Conservation (phyloP, 2,113 vertebrate species). For the Aldabrachelys gigantea region DNA sequence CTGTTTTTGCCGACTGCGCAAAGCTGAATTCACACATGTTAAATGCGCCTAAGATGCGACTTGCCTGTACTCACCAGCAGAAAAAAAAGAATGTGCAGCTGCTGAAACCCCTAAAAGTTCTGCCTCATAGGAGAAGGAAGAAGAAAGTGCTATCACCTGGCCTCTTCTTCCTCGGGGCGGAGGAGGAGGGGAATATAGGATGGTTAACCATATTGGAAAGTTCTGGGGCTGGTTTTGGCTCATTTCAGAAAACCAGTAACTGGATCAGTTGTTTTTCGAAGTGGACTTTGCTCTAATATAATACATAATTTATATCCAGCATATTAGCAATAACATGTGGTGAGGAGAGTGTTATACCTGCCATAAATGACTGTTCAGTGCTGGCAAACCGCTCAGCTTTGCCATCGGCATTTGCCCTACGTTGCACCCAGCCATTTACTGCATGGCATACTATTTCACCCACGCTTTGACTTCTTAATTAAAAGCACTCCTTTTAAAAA, state of each 20-base stretch:
- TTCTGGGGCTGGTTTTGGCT: constrained; percentile 59
- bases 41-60: no score
- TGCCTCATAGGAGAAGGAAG: neutral
- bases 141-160: neutral
- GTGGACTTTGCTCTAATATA: constrained; percentile 50
- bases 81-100: neutral
- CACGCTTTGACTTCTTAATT: constrained; percentile 70
- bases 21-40: no score
- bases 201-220: constrained; percentile 29
- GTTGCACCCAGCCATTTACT: constrained; percentile 47
- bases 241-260: constrained; percentile 34
- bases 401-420: neutral
- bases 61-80: neutral
- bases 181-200: constrained; percentile 1
- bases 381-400: constrained; percentile 39
- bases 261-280: constrained; percentile 57
- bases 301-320: constrained; percentile 65
- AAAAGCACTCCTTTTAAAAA: constrained; percentile 77
- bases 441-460: constrained; percentile 48
- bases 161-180: neutral
- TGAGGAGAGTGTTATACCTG: constrained; percentile 47
- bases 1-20: no score
- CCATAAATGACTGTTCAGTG: constrained; percentile 37
- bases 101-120: neutral
- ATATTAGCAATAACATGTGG: constrained; percentile 32